Evolutionary conservation across 1,140 invertebrate genomes (phyloP).

Genomic region (Drosophila parabipectinata): DNA sequence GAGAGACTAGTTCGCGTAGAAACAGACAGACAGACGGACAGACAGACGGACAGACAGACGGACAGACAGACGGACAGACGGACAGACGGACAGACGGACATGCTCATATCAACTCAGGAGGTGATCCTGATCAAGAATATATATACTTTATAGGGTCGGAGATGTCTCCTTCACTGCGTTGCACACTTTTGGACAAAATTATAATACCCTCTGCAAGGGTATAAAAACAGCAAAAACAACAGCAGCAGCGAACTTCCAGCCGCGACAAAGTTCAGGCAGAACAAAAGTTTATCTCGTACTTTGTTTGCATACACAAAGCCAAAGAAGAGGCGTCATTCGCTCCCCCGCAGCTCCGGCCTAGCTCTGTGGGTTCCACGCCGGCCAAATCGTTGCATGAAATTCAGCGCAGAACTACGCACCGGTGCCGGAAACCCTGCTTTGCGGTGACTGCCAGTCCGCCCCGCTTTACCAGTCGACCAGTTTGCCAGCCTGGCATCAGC

Average conservation of each 20-base stretch:
- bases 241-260: slow-evolving; percentile 21
- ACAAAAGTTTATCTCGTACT: slow-evolving; percentile 81
- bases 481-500: slow-evolving; percentile 1
- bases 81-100: too few species aligned
- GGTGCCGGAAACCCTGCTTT: slow-evolving; percentile 50
- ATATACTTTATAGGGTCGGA: too few species aligned
- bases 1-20: too few species aligned
- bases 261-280: slow-evolving; percentile 72
- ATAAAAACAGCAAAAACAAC: slow-evolving; percentile 26
- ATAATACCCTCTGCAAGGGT: too few species aligned
- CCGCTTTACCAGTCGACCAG: neutral
- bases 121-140: too few species aligned
- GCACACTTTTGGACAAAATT: too few species aligned
- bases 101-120: too few species aligned
- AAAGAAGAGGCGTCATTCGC: slow-evolving; percentile 5
- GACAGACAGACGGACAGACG: too few species aligned
- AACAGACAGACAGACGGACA: too few species aligned
- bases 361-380: neutral
- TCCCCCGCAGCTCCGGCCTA: neutral
- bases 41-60: too few species aligned
- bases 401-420: slow-evolving; percentile 52
- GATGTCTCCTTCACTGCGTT: too few species aligned
- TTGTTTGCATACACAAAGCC: slow-evolving; percentile 72
- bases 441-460: slow-evolving; percentile 30
- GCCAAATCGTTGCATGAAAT: slow-evolving; percentile 58